Evolutionary conservation across 2,888 invertebrate genomes (phyloP).

Genomic region (Syrista parreyssii): DNA sequence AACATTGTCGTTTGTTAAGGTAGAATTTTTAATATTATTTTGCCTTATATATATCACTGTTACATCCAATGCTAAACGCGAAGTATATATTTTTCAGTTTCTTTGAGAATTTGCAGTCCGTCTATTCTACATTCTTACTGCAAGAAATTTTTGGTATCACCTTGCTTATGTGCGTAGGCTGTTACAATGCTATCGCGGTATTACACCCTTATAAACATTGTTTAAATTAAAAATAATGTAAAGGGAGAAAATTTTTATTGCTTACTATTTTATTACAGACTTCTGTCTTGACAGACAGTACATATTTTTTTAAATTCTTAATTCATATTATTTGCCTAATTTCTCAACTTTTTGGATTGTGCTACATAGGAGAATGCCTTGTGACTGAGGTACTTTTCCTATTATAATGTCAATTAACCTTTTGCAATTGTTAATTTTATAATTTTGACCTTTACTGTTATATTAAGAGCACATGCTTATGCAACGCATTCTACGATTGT

Average conservation of each 20-base stretch:
- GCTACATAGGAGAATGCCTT: conserved; percentile 36
- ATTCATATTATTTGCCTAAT: conserved; percentile 26
- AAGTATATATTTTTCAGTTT: too few relatives aligned
- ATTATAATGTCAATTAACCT: conserved; percentile 6
- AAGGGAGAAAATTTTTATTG: too few relatives aligned
- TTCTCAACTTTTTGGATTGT: conserved; percentile 31
- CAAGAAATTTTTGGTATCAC: conserved; percentile 18
- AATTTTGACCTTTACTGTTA: conserved; percentile 1
- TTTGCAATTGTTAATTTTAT: neutral
- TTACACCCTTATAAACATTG: neutral
- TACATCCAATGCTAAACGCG: too few relatives aligned
- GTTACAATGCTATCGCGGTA: conserved; percentile 21
- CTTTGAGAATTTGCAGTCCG: too few relatives aligned
- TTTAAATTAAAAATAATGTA: too few relatives aligned
- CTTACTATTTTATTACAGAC: neutral
- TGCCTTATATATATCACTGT: too few relatives aligned
- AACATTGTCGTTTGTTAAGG: too few relatives aligned
- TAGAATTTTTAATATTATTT: too few relatives aligned
- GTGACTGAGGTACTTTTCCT: conserved; percentile 27
- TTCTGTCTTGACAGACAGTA: neutral
- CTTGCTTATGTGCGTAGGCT: conserved; percentile 23
- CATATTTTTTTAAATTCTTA: conserved; percentile 1
- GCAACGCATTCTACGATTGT: conserved; percentile 66
- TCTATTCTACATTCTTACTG: conserved; percentile 7
- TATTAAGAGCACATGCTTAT: conserved; percentile 65